Evolutionary conservation across 2,797 vertebrate genomes (phyloP), one percentile per base, ranked within the genome.

Genomic region (Lepus townsendii): DNA sequence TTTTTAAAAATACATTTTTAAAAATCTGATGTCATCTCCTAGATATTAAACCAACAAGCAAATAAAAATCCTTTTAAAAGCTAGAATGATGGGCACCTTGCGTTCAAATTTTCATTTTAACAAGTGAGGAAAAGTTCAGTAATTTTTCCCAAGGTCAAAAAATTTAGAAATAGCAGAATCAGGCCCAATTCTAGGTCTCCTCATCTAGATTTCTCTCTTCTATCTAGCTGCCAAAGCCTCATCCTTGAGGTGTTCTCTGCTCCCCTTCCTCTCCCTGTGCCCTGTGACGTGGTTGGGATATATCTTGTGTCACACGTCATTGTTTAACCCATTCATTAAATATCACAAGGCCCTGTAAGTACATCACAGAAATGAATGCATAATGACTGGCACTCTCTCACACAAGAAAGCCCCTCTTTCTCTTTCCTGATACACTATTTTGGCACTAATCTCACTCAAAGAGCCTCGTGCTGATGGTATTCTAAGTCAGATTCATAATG

Each of bases 91-190:
- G 47, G 24, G 26, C 72, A 73, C 62, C 24, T 57, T 13, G 12
- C 79, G 47, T 14, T 95, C 72, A 91, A 73, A 88, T 73, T 71
- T 50, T 92, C 47, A 47, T 78, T 83, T 88, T 69, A 84, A 73
- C 42, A 38, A 87, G 17, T 30, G 10, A 87, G 5, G 17, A n/a
- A 83, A 83, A 75, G 60, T 90, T 60, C 72, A 13, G 4, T 75
- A 68, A 47, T 80, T 91, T 84, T 47, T 27, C 19, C 42, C 57
- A 83, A 71, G 26, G 54, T 42, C 6, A 72, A 57, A 77, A 24
- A 66, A 12, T 35, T 42, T 30, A 54, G 62, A 26, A 65, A 42
- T n/a, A 52, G 52, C 17, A 78, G 72, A 78, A 47, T n/a, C n/a
- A 38, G 38, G 30, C 42, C 42, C 26, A 57, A 27, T 62, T n/a